Base-by-base conservation (phyloP, 2,797 vertebrate species). In the Artibeus lituratus region DNA sequence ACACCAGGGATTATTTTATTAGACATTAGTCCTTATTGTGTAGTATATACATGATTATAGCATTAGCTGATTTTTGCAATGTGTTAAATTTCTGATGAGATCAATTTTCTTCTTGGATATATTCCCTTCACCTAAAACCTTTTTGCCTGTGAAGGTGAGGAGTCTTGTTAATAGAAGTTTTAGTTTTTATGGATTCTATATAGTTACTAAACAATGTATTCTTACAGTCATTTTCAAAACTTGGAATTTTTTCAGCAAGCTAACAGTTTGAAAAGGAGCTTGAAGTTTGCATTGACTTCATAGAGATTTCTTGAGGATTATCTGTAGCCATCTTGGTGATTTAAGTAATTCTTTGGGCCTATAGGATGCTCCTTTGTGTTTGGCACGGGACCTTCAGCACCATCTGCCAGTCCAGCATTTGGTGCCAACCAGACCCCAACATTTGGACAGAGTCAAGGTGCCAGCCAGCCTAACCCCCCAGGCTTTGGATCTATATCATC, bases 281-380 rank as follows among this genome's bases (percentile, higher is more conserved):
- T 83, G 4, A 44, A 42, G 44, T 81, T 77, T 73, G 53, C 37
- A 29, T 42, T 87, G 26, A 39, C 8, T 57, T 77, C n/a, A 3
- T 35, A 78, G 69, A 87, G 21, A 11, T 70, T 65, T 92, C 29
- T 91, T 59, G 65, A 80, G 83, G 29, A 42, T 70, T 49, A 12
- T 73, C 35, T 42, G 19, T 62, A 47, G 37, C n/a, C 21, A 0
- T 51, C 10, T 22, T 83, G 35, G 10, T 83, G 35, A 97, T 65
- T 2, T 24, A 44, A 37, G 5, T 55, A 3, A 91, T 91, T 87
- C 6, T 73, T 74, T 94, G 26, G 72, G 8, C 49, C 24, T 96
- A 19, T 39, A 98, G 97, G 97, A 82, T 97, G 99, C 93, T 98
- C 99, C 0, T 99, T 99, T 96, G 97, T 98, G 1, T 99, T 99